Conservation (phyloP, 2,797 vertebrate species). For the Lophura swinhoii region DNA sequence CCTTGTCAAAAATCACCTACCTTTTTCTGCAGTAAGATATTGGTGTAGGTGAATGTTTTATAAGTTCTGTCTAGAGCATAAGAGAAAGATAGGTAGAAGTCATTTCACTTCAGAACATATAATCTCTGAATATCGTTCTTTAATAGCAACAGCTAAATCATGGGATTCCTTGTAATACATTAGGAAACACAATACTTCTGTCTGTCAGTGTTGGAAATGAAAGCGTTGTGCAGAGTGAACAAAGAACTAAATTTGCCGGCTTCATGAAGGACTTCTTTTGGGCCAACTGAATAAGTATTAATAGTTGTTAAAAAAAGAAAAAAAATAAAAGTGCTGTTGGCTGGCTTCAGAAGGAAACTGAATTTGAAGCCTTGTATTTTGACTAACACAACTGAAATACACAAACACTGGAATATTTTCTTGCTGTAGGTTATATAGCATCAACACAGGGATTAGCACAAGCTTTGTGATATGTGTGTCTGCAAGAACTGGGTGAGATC, state of each 20-base stretch:
- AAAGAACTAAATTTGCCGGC: neutral
- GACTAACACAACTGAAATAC: neutral
- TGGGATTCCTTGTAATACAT: slow-evolving; percentile 1
- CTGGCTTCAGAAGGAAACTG: neutral
- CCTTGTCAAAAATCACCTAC: neutral
- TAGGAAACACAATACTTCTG: slow-evolving; percentile 22
- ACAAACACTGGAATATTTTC: neutral
- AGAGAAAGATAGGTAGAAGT: neutral
- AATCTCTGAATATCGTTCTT: neutral
- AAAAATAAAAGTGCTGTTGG: neutral
- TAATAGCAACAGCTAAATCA: slow-evolving; percentile 9
- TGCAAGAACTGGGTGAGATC: neutral
- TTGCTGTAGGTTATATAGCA: neutral
- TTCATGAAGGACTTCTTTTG: neutral
- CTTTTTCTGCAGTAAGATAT: neutral
- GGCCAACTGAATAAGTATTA: neutral
- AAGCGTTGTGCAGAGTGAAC: neutral
- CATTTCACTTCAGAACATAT: neutral
- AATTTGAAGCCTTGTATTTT: neutral
- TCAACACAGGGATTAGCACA: neutral
- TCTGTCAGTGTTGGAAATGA: slow-evolving; percentile 25
- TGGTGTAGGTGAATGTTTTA: neutral
- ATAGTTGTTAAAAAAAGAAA: neutral
- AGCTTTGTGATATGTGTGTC: neutral
- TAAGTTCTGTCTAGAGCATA: neutral